Evolutionary conservation across 2,888 invertebrate genomes (phyloP).

Genomic region (Diadegma fenestrale): DNA sequence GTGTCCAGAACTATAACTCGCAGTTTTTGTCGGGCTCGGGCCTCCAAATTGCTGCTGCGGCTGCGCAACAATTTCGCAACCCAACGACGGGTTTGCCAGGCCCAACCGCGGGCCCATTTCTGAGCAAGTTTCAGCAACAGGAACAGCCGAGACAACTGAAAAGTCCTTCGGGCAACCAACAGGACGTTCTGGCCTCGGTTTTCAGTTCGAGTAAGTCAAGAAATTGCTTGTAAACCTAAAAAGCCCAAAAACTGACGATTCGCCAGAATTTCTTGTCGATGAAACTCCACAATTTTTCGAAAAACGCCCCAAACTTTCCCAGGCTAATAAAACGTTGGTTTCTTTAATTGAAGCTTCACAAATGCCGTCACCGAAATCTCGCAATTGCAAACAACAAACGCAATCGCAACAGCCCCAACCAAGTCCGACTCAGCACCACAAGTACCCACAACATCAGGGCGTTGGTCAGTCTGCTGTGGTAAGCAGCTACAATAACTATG

Average conservation of each 20-base stretch:
- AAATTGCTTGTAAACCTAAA: not conserved
- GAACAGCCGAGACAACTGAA: conserved; percentile 83
- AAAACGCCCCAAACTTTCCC: not conserved
- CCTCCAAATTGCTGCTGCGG: conserved; percentile 88
- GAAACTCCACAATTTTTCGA: not conserved
- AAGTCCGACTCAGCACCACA: conserved; percentile 87
- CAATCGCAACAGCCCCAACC: conserved; percentile 86
- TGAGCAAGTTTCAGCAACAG: conserved; percentile 83
- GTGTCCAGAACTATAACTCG: conserved; percentile 86
- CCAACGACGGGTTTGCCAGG: conserved; percentile 85
- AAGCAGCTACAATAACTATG: conserved; percentile 82
- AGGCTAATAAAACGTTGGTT: conserved; percentile 54
- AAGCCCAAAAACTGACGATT: not conserved
- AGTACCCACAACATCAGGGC: conserved; percentile 86
- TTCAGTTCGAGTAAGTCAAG: conserved; percentile 86
- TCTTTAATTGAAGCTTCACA: conserved; percentile 84
- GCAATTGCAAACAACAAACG: conserved; percentile 86
- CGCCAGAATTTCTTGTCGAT: not conserved
- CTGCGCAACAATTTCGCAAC: conserved; percentile 89
- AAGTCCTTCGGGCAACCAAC: conserved; percentile 84
- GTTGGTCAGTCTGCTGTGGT: conserved; percentile 85
- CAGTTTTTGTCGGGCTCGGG: conserved; percentile 87
- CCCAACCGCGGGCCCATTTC: conserved; percentile 81
- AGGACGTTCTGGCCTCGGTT: conserved; percentile 86
- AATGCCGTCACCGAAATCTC: conserved; percentile 87